These are phyloP conservation scores for Eristalis intricaria DNA, from an alignment of 2,888 invertebrate genomes.

Conservation along the genomic window DNA sequence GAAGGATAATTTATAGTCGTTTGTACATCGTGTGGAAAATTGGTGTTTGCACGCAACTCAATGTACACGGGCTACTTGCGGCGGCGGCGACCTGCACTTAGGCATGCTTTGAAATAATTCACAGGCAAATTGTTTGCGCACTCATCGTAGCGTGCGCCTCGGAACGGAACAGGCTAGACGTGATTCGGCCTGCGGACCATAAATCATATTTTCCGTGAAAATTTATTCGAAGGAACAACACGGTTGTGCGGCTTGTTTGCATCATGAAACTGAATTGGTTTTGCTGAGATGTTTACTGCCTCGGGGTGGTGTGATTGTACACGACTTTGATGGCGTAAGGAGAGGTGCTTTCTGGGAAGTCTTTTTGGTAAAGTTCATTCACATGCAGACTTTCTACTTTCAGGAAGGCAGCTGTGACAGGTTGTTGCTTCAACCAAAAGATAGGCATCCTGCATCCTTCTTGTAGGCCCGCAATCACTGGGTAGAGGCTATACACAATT, in stretches of 20 bases:
- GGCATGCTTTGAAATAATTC: conserved; percentile 56
- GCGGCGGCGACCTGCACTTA: conserved; percentile 19
- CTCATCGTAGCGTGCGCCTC: conserved; percentile 42
- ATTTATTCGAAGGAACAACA: conserved; percentile 30
- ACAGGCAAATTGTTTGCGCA: conserved; percentile 53
- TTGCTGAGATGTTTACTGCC: not conserved
- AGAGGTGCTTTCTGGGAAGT: not conserved
- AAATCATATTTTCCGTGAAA: conserved; percentile 46
- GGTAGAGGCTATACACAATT: too few species aligned
- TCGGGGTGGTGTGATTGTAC: not conserved
- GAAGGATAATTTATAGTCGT: conserved; percentile 56
- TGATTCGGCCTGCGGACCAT: conserved; percentile 51
- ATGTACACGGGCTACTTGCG: not conserved
- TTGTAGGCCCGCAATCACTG: too few species aligned
- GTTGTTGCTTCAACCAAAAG: too few species aligned
- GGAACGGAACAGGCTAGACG: conserved; percentile 46
- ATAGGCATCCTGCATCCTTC: too few species aligned
- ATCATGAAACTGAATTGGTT: conserved; percentile 17
- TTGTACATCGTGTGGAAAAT: conserved; percentile 48
- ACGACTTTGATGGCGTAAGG: not conserved
- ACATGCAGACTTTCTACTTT: too few species aligned
- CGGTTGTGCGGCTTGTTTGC: conserved; percentile 26
- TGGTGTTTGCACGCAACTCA: not conserved
- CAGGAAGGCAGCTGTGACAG: too few species aligned
- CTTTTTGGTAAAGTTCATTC: not conserved